Base-by-base conservation (phyloP, 2,113 vertebrate genomes). In the Hiodon tergisus region DNA sequence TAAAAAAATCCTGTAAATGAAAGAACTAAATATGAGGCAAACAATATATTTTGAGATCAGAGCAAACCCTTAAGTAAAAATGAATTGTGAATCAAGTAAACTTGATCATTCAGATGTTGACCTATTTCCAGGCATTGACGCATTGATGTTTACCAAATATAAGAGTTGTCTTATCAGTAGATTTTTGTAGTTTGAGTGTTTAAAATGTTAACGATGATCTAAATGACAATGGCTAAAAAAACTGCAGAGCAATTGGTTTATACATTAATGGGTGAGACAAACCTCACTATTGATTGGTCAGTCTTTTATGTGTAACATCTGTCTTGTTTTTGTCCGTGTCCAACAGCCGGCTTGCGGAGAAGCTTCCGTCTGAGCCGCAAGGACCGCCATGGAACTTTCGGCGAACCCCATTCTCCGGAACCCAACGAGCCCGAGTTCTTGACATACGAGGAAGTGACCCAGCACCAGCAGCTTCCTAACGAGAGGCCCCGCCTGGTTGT, bases 371-470 rank as follows among this genome's bases (percentile, higher is more conserved):
- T 94, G 0, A 94, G 88, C 60, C 88, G 93, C 11, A 95, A 92
- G 46, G 93, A 95, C 74, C 92, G 89, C 0, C 91, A 88, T 2
- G 85, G 76, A 50, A 87, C 78, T 0, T 76, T 63, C 0, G 90
- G 73, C 59, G 94, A 96, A 2, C 83, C 89, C 9, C 92, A 83
- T 17, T 78, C 77, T 0, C 79, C 82, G 0, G 81, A 90, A 0
- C 80, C 81, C n/a, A 73, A 72, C 0, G 91, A 89, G 0, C 69
- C 75, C 0, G 94, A 95, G 65, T 86, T 96, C 78, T 87, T 91
- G 0, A 97, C 94, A 0, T 98, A 98, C 0, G 96, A 98, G 76
- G 96, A 98, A 75, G 96, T 98, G 71, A 87, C 88, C 0, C 90
- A 89, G 5, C 93, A 98, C 11, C 92, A 94, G 80, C 89, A 91